A percentile compares a stretch with the other conserved stretches of the same genome.
Evolutionary conservation across 2,113 vertebrate species (phyloP).

Genomic region (Sphyrna mokarran): DNA sequence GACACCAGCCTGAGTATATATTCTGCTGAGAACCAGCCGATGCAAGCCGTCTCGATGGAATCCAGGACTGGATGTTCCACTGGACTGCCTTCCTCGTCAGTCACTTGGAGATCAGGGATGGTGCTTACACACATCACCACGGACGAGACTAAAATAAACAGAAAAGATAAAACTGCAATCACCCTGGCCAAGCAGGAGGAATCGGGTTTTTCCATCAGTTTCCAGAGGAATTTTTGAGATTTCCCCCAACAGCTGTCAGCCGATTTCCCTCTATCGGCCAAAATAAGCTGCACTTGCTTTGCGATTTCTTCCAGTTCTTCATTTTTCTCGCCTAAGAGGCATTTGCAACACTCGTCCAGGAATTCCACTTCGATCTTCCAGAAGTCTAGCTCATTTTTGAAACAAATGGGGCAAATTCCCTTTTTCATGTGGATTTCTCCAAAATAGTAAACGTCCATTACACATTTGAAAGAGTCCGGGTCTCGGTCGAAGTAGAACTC

Average conservation of each 20-base stretch:
- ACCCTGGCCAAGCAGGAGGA: slow-evolving; percentile 78
- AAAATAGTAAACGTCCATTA: slow-evolving; percentile 85
- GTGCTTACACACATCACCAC: slow-evolving; percentile 92
- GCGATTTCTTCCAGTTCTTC: slow-evolving; percentile 89
- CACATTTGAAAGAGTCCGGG: slow-evolving; percentile 90
- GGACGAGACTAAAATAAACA: slow-evolving; percentile 81
- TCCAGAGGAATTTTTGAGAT: slow-evolving; percentile 82
- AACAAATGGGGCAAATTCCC: slow-evolving; percentile 93
- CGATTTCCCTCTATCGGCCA: slow-evolving; percentile 74
- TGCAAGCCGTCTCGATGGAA: slow-evolving; percentile 85
- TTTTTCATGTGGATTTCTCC: slow-evolving; percentile 92
- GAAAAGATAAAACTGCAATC: slow-evolving; percentile 79
- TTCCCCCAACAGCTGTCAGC: slow-evolving; percentile 65
- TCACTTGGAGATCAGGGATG: slow-evolving; percentile 85
- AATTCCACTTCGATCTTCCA: slow-evolving; percentile 89
- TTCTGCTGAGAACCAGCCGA: slow-evolving; percentile 89
- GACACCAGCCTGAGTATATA: slow-evolving; percentile 79
- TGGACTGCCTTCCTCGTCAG: slow-evolving; percentile 72
- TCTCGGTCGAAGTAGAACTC: slow-evolving; percentile 98
- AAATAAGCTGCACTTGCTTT: slow-evolving; percentile 77
- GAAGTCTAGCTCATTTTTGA: slow-evolving; percentile 95
- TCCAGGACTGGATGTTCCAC: slow-evolving; percentile 84
- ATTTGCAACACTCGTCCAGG: slow-evolving; percentile 89
- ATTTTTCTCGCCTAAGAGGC: slow-evolving; percentile 81
- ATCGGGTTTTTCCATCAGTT: slow-evolving; percentile 89